A percentile compares a stretch with the other conserved stretches of the same genome.
Evolutionary conservation across 2,797 vertebrate genomes (phyloP).

Genomic region (Meda fulgida): DNA sequence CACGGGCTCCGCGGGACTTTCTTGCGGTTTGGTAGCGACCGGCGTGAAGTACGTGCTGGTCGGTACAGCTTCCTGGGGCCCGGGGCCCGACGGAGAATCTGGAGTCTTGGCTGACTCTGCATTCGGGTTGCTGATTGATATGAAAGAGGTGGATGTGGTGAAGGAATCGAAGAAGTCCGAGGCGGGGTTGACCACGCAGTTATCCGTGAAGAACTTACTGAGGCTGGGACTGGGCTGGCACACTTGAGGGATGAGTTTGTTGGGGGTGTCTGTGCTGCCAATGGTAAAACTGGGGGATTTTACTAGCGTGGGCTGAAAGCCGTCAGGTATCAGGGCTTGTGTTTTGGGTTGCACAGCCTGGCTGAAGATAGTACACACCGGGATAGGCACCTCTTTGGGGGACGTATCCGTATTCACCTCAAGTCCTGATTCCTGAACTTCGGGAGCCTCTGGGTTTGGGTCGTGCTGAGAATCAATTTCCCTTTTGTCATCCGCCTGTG

Average conservation of each 20-base stretch:
- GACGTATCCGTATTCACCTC: constrained; percentile 48
- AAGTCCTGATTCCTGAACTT: constrained; percentile 50
- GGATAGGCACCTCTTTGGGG: constrained; percentile 78
- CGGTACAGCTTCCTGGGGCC: constrained; percentile 57
- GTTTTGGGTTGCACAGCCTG: constrained; percentile 75
- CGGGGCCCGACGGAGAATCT: constrained; percentile 69
- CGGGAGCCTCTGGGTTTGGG: constrained; percentile 50
- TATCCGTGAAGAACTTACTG: constrained; percentile 94
- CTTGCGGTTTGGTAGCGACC: constrained; percentile 55
- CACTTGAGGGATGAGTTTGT: constrained; percentile 79
- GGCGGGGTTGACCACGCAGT: constrained; percentile 81
- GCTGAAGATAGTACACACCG: constrained; percentile 96
- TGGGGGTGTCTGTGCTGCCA: constrained; percentile 76
- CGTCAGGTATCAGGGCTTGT: constrained; percentile 83
- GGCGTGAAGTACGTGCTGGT: constrained; percentile 69
- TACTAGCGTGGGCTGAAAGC: constrained; percentile 95
- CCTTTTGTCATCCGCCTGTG: constrained; percentile 42
- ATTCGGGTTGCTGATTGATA: constrained; percentile 94
- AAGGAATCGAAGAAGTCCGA: constrained; percentile 98
- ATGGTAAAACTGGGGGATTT: constrained; percentile 94
- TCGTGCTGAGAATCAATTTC: constrained; percentile 3
- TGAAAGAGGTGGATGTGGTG: constrained; percentile 88
- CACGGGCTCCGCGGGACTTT: constrained; percentile 76
- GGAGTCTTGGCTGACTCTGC: constrained; percentile 75
- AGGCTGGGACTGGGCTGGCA: constrained; percentile 97